Evolutionary conservation across 2,797 vertebrate species (phyloP), one percentile per base, ranked within the genome.

Genomic region (Scarus forsteni): DNA sequence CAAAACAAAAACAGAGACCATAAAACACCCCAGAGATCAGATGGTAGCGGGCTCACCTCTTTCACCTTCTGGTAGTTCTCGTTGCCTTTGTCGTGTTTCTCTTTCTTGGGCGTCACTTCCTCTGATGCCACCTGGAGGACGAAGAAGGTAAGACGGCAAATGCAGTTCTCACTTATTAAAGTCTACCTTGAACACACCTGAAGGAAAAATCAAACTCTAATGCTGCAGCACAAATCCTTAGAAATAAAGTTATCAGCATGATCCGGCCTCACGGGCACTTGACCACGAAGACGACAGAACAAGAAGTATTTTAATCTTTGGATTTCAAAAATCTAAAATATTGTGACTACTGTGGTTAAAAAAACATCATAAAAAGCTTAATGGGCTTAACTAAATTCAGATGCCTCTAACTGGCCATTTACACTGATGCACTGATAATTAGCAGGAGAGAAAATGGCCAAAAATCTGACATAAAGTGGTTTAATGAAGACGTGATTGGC

Each of bases 21-120:
- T 95, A 88, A n/a, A 49, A 11, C 36, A 12, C 10, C 14, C 52
- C 52, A 35, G 44, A 44, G 34, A 19, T 44, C 34, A 55, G 27
- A 40, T 0, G 14, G 8, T 59, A 10, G 0, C 5, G 7, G 16
- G 58, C 89, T 91, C 68, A 91, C 89, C 94, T 97, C 97, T 89
- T 97, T 99, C 74, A 98, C 96, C 65, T 95, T 94, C 92, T 97
- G 95, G 81, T 99, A 99, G 92, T 95, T 99, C 90, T 99, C 97
- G 0, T 96, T 98, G 92, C 95, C 96, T 81, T 96, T 98, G 77
- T 97, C 96, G 68, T 66, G 48, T 69, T 91, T 94, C 60, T 93
- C 92, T 59, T 93, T 95, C 79, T 91, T 93, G 3, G 88, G 80
- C 0, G 79, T 73, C 0, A 60, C 3, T 0, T 88, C 89, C 69